These are phyloP conservation scores for Seira ritae DNA, from an alignment of 2,888 invertebrate species.

Conservation along the genomic window DNA sequence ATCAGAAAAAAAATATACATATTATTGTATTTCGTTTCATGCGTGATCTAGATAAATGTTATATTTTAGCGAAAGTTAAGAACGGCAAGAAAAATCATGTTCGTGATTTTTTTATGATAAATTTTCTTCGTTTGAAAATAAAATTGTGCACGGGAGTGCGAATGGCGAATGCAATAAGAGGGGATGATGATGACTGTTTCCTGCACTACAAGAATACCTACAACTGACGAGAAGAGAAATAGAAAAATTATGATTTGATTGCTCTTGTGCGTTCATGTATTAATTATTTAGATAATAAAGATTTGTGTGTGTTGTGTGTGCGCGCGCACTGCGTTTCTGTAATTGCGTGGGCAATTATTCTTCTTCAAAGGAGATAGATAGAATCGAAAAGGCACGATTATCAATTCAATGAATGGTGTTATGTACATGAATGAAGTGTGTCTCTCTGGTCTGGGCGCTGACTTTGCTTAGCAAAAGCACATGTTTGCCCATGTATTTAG, in stretches of 20 bases:
- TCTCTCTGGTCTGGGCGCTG: not conserved
- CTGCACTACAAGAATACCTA: slow-evolving; percentile 17
- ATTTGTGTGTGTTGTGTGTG: slow-evolving; percentile 26
- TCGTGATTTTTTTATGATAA: not conserved
- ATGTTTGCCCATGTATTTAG: not conserved
- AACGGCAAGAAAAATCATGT: slow-evolving; percentile 15
- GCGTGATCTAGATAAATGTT: slow-evolving; percentile 58
- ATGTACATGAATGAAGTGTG: not conserved
- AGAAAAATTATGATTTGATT: not conserved
- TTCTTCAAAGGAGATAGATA: slow-evolving; percentile 18
- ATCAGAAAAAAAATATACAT: not conserved
- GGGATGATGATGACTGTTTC: slow-evolving; percentile 58
- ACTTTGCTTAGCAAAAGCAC: not conserved
- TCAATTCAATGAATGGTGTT: slow-evolving; percentile 11
- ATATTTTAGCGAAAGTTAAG: slow-evolving; percentile 58
- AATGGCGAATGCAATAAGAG: too few species aligned
- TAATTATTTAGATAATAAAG: slow-evolving; percentile 28
- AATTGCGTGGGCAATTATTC: slow-evolving; percentile 50
- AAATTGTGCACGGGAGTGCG: not conserved
- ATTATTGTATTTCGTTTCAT: slow-evolving; percentile 50
- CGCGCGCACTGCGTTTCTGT: slow-evolving; percentile 10
- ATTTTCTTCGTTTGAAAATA: not conserved
- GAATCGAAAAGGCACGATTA: slow-evolving; percentile 43
- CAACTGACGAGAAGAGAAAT: too few species aligned
- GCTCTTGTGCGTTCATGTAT: slow-evolving; percentile 20